Conservation (phyloP, 2,888 invertebrate genomes). For the Tillus elongatus region DNA sequence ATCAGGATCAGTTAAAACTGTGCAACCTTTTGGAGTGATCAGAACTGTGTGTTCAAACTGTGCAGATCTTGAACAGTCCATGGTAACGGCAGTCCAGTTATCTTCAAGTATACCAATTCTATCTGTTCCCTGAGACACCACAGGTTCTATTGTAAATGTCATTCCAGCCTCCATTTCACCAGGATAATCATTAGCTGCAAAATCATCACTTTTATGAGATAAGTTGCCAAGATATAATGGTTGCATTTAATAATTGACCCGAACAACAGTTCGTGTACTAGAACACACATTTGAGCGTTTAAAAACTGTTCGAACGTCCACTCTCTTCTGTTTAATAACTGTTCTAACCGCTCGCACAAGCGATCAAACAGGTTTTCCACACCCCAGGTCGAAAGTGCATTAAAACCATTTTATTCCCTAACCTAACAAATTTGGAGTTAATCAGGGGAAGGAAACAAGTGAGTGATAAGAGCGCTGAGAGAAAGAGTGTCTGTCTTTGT, state of each 20-base stretch:
- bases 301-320: too few species aligned
- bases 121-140: constrained; percentile 64
- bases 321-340: too few species aligned
- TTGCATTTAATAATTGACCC: constrained; percentile 1
- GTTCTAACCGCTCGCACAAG: too few species aligned
- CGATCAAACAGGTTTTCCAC: too few species aligned
- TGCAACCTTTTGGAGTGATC: constrained; percentile 66
- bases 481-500: too few species aligned
- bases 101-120: constrained; percentile 67
- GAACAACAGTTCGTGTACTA: too few species aligned
- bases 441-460: too few species aligned
- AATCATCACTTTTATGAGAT: constrained; percentile 14
- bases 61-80: constrained; percentile 72
- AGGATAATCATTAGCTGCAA: constrained; percentile 53
- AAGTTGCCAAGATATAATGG: constrained; percentile 1
- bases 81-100: constrained; percentile 85
- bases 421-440: too few species aligned
- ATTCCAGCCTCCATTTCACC: constrained; percentile 78
- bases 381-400: too few species aligned
- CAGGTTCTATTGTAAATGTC: constrained; percentile 93
- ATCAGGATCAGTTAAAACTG: constrained; percentile 59
- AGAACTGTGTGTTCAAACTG: constrained; percentile 90
- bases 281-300: too few species aligned
- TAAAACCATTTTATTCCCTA: too few species aligned
- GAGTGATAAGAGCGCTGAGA: too few species aligned